Conservation (phyloP, 2,113 vertebrate genomes). For the Xiphophorus maculatus region DNA sequence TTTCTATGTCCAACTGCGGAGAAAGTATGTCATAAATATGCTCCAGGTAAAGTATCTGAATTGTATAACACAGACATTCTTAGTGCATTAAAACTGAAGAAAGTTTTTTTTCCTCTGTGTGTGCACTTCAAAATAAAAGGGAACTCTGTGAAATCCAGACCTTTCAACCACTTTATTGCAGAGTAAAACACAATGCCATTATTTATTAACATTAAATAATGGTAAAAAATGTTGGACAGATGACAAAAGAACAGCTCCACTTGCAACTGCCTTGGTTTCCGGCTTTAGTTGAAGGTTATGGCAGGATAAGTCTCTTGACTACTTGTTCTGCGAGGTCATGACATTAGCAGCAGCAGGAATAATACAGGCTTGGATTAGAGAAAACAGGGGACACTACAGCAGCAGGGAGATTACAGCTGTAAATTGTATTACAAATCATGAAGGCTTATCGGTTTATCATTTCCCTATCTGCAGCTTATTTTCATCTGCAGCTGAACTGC, state of each 20-base stretch:
- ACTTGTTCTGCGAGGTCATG: conserved; percentile 27
- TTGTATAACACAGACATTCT: not conserved
- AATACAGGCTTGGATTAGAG: conserved; percentile 66
- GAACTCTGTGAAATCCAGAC: not conserved
- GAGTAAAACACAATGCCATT: not conserved
- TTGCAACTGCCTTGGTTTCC: conserved; percentile 8
- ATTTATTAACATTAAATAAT: not conserved
- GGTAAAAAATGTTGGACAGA: not conserved
- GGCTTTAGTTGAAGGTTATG: conserved; percentile 26
- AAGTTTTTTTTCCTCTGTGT: not conserved
- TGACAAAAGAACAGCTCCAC: not conserved
- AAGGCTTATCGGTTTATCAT: conserved; percentile 67
- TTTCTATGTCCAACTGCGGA: conserved; percentile 42
- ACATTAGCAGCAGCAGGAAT: conserved; percentile 63
- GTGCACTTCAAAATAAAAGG: not conserved
- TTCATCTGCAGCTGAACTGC: conserved; percentile 18
- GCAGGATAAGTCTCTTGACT: conserved; percentile 28
- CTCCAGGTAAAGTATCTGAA: conserved; percentile 4
- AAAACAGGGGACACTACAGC: conserved; percentile 42
- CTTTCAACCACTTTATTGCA: not conserved
- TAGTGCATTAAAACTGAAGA: conserved; percentile 1
- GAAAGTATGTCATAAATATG: conserved; percentile 27
- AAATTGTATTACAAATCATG: conserved; percentile 75
- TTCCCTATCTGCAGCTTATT: conserved; percentile 41
- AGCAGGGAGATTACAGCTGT: conserved; percentile 63